Conservation (phyloP, 1,140 invertebrate genomes). For the Procambarus virginalis region DNA sequence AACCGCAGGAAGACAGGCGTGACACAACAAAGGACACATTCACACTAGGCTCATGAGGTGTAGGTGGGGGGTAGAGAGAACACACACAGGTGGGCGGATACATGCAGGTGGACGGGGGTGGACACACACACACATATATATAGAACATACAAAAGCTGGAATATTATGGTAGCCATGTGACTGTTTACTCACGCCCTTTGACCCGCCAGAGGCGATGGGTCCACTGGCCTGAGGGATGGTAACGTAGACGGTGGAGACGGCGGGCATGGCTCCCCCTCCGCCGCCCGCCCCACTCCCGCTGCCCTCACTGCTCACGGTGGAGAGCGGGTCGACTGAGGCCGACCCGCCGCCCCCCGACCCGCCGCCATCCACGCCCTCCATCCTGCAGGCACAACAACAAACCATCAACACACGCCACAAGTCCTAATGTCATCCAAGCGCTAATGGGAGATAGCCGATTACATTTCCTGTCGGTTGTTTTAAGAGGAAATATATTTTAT, state of each 20-base stretch:
- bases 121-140: too few species aligned
- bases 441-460: too few species aligned
- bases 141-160: too few species aligned
- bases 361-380: conserved; percentile 60
- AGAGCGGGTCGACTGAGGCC: conserved; percentile 26
- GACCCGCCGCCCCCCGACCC: conserved; percentile 39
- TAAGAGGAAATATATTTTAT: too few species aligned
- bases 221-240: conserved; percentile 49
- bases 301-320: conserved; percentile 50
- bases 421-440: background rate
- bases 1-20: too few species aligned
- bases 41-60: too few species aligned
- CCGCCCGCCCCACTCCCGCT: conserved; percentile 32
- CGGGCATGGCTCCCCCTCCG: conserved; percentile 14
- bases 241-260: conserved; percentile 59
- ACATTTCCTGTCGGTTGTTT: too few species aligned
- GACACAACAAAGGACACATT: too few species aligned
- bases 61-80: too few species aligned
- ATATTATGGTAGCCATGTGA: too few species aligned
- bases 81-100: too few species aligned
- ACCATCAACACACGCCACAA: background rate
- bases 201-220: conserved; percentile 23
- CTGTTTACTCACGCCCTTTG: conserved; percentile 44
- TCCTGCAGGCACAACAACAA: conserved; percentile 19
- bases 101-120: too few species aligned